Evolutionary conservation across 2,797 vertebrate species (phyloP).

Genomic region (Acipenser oxyrinchus): DNA sequence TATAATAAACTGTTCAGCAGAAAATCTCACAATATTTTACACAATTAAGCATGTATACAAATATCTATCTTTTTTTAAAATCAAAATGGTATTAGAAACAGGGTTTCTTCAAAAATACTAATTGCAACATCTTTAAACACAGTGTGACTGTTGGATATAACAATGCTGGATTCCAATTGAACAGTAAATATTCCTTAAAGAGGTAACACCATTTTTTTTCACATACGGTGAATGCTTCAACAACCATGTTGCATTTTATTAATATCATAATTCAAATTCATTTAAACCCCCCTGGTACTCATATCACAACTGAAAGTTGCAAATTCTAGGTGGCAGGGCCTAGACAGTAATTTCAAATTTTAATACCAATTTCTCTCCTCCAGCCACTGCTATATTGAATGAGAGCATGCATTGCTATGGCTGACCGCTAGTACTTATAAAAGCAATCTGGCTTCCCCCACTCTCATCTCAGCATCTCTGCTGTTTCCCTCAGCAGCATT

Average conservation of each 20-base stretch:
- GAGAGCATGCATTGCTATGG: conserved; percentile 92
- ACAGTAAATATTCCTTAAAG: conserved; percentile 33
- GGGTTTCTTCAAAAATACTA: background rate
- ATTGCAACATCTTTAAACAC: conserved; percentile 2
- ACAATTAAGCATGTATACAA: background rate
- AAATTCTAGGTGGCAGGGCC: conserved; percentile 72
- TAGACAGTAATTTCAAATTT: conserved; percentile 79
- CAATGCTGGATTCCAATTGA: conserved; percentile 18
- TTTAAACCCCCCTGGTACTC: conserved; percentile 56
- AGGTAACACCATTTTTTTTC: conserved; percentile 40
- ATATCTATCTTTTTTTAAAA: background rate
- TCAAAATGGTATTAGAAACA: background rate
- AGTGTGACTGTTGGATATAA: conserved; percentile 23
- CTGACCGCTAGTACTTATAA: conserved; percentile 93
- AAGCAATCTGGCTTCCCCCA: conserved; percentile 86
- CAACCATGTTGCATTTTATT: conserved; percentile 63
- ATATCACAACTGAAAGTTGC: conserved; percentile 68
- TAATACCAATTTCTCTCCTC: conserved; percentile 76
- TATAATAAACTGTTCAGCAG: too few relatives aligned
- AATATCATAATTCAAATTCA: conserved; percentile 78
- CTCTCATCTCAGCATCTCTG: conserved; percentile 69
- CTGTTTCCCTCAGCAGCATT: conserved; percentile 73
- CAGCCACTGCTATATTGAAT: conserved; percentile 60
- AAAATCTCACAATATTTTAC: too few relatives aligned
- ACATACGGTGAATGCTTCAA: conserved; percentile 55